phyloP scores from a whole-genome alignment of 2,113 vertebrate genomes.

The Vombatus ursinus region DNA sequence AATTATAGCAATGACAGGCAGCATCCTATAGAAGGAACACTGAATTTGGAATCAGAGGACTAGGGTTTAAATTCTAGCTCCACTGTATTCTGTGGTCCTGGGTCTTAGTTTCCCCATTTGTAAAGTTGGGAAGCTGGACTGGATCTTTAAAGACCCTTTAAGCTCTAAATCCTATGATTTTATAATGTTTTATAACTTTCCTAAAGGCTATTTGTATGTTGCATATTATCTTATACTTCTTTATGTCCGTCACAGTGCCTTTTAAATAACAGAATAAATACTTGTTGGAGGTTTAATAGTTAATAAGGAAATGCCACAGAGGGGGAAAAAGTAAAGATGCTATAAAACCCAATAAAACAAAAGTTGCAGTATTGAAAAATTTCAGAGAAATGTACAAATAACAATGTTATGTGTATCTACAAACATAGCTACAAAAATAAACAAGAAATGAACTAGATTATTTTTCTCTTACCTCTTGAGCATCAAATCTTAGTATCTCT shows the following conservation, averaged over 20 bases:
- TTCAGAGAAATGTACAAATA: neutral
- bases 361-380: conserved; percentile 25
- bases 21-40: neutral
- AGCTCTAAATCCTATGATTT: neutral
- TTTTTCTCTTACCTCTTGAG: conserved; percentile 90
- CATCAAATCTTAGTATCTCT: conserved; percentile 93
- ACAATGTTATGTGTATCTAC: neutral
- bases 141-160: neutral
- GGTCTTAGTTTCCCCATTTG: neutral
- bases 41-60: neutral
- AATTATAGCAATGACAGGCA: neutral
- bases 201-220: neutral
- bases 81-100: neutral
- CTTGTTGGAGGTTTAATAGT: neutral
- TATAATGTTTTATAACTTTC: neutral
- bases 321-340: neutral
- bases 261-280: neutral
- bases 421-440: neutral
- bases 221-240: neutral
- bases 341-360: neutral
- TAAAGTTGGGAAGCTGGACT: neutral
- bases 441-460: conserved; percentile 15
- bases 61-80: neutral
- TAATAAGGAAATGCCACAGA: neutral
- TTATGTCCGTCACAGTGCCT: neutral